These are phyloP conservation scores for Xiphophorus maculatus DNA, from an alignment of 2,113 vertebrate genomes.

Conservation along the genomic window DNA sequence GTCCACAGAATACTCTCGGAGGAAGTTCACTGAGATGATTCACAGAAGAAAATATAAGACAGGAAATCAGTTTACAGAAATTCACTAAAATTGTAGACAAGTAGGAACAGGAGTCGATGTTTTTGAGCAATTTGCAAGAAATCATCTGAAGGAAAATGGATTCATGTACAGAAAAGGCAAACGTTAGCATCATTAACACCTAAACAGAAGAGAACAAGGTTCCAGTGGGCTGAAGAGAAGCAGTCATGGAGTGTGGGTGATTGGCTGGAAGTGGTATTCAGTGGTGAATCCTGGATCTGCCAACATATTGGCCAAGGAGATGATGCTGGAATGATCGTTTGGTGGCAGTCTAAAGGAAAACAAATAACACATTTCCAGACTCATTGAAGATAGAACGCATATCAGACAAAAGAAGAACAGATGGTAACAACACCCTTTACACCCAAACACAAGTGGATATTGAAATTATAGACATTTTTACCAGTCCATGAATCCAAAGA, in stretches of 20 bases:
- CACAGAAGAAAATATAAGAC: background rate
- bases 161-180: background rate
- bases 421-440: background rate
- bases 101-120: no score
- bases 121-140: background rate
- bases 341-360: background rate
- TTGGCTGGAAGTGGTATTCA: background rate
- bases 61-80: no score
- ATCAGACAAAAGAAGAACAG: background rate
- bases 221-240: background rate
- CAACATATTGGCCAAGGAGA: background rate
- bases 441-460: background rate
- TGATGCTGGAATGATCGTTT: background rate
- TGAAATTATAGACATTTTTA: background rate
- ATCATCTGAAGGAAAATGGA: background rate
- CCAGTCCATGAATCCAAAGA: background rate
- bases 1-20: background rate
- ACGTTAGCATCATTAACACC: background rate
- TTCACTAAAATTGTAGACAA: no score
- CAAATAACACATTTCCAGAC: background rate
- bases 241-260: background rate
- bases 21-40: background rate
- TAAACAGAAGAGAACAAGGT: background rate
- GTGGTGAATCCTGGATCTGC: background rate
- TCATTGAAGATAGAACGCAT: background rate